phyloP scores from a whole-genome alignment of 2,888 invertebrate genomes.

The Orthonevra nobilis region DNA sequence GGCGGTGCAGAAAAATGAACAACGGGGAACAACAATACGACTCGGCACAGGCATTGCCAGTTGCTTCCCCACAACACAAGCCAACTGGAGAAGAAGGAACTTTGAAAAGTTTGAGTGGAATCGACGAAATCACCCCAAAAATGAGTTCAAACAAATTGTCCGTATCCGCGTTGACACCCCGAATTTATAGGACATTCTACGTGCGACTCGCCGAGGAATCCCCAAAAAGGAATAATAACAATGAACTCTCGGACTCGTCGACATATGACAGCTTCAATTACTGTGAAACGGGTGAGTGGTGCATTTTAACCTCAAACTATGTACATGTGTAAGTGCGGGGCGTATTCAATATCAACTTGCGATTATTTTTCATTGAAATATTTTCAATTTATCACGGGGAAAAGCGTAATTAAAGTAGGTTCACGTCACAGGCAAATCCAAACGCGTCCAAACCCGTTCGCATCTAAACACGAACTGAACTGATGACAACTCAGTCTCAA shows the following conservation, averaged over 20 bases:
- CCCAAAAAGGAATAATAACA: slow-evolving; percentile 57
- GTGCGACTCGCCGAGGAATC: slow-evolving; percentile 69
- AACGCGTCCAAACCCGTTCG: slow-evolving; percentile 53
- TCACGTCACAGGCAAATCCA: slow-evolving; percentile 12
- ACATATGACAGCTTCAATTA: slow-evolving; percentile 73
- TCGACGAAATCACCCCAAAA: slow-evolving; percentile 46
- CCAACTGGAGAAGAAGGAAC: slow-evolving; percentile 51
- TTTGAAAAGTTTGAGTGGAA: slow-evolving; percentile 48
- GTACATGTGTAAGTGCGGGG: too few relatives aligned
- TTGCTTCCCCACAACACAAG: slow-evolving; percentile 61
- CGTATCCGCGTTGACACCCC: too few relatives aligned
- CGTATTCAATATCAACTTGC: neutral
- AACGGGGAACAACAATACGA: slow-evolving; percentile 62
- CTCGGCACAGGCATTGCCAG: too few relatives aligned
- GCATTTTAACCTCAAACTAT: too few relatives aligned
- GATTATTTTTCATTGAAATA: neutral
- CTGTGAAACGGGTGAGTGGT: slow-evolving; percentile 72
- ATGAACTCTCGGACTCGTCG: slow-evolving; percentile 66
- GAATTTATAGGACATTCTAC: slow-evolving; percentile 18
- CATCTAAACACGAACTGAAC: slow-evolving; percentile 39
- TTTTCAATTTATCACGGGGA: neutral
- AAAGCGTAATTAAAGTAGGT: too few relatives aligned
- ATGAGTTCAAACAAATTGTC: slow-evolving; percentile 26
- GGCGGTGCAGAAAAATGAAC: slow-evolving; percentile 64
- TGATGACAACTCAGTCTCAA: neutral